These are phyloP conservation scores for Elephantulus edwardii DNA, from an alignment of 2,113 vertebrate species.

Conservation along the genomic window DNA sequence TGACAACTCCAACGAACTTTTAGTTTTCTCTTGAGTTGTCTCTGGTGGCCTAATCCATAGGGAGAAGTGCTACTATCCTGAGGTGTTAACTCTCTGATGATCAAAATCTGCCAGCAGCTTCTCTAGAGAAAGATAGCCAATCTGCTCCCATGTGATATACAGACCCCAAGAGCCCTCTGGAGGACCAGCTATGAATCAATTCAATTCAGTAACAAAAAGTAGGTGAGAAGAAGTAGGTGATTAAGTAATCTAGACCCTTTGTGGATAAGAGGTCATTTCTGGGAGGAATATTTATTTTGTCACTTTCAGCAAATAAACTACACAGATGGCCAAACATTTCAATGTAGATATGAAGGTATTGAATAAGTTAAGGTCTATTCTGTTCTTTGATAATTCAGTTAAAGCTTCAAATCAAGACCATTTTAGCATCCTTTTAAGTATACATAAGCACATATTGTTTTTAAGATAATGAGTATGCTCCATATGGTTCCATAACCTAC, in stretches of 20 bases:
- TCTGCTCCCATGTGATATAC: no score
- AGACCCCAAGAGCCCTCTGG: no score
- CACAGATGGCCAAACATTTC: not conserved
- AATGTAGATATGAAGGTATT: not conserved
- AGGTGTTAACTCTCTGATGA: no score
- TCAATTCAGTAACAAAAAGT: no score
- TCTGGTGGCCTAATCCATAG: no score
- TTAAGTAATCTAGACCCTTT: not conserved
- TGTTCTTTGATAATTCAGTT: not conserved
- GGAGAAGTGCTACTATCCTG: no score
- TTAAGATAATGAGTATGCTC: slow-evolving; percentile 19
- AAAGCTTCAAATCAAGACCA: not conserved
- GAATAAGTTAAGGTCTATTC: not conserved
- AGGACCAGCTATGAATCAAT: no score
- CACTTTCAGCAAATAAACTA: not conserved
- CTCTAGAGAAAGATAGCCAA: no score
- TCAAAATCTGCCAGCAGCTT: no score
- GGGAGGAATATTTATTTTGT: not conserved
- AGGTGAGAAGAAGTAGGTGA: no score
- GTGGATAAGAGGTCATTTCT: not conserved
- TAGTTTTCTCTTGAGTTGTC: not conserved
- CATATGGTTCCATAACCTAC: slow-evolving; percentile 53
- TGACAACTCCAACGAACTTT: not conserved
- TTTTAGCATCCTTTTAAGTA: slow-evolving; percentile 33
- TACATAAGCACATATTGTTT: slow-evolving; percentile 50